Percentiles rank a stretch among this genome's conserved stretches.
Evolutionary conservation across 2,113 vertebrate species (phyloP).

Genomic region (Halcyon senegalensis): DNA sequence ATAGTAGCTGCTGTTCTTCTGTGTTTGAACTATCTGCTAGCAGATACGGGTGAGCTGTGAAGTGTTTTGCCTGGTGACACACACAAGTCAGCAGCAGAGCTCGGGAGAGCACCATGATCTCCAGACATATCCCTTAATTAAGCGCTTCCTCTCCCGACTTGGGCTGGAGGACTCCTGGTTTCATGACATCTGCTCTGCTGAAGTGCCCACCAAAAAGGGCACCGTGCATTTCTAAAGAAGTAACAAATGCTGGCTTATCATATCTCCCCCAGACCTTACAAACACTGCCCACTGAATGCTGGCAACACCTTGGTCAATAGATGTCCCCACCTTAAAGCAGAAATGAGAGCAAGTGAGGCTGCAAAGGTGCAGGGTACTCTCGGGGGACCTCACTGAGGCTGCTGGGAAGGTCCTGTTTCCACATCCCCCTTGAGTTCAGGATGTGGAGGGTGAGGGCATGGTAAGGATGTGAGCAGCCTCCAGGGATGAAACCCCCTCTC

Average conservation of each 20-base stretch:
- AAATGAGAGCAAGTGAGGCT: neutral
- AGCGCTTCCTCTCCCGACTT: fast-evolving
- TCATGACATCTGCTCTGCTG: neutral
- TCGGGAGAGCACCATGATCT: neutral
- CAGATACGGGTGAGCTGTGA: neutral
- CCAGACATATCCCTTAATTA: neutral
- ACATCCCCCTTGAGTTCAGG: neutral
- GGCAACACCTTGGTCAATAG: neutral
- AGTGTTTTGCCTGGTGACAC: neutral
- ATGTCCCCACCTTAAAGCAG: neutral
- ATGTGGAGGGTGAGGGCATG: neutral
- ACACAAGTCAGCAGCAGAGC: neutral
- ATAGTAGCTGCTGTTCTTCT: neutral
- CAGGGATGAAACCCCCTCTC: neutral
- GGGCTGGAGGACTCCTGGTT: neutral
- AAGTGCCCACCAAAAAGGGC: neutral
- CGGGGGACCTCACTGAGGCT: neutral
- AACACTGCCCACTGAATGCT: neutral
- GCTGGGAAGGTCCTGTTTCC: neutral
- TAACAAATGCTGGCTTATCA: neutral
- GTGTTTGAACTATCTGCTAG: neutral
- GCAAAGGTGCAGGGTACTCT: neutral
- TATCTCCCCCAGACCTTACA: neutral
- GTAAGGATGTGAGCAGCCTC: neutral
- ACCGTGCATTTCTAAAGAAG: neutral